Base-by-base conservation (phyloP, 1,140 invertebrate genomes). In the Camponotus floridanus region DNA sequence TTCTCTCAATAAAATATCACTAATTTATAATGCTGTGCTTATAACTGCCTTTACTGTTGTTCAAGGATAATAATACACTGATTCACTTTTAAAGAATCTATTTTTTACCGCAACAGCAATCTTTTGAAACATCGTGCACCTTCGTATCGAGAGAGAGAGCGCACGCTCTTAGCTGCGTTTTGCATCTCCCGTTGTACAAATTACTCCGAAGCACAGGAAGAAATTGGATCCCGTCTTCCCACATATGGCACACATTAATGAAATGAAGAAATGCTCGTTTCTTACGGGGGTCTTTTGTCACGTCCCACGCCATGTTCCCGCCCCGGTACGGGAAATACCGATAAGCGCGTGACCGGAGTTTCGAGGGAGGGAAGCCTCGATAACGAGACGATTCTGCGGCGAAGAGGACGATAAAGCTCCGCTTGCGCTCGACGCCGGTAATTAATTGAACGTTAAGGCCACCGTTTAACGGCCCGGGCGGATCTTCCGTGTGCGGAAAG, bases 321-420 rank as follows among this genome's bases (percentile, higher is more conserved):
- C 48, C 42, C 67, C 18, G 33, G 33, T 65, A 45, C 62, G n/a
- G 55, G 36, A 81, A 81, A 81, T 74, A 36, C 68, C 79, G 39
- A 83, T 74, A 74, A 83, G 68, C 33, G 79, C 79, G 79, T 83
- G 79, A 83, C 68, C 79, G 55, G 79, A 42, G 55, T 83, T 62
- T 74, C n/a, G 57, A 83, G 55, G 4, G 79, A 55, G 26, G 39
- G 79, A 81, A 73, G 55, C 68, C 26, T 48, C 79, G 79, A 83
- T 83, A 83, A 83, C 79, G 68, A 83, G 68, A 70, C 79, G 79
- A 83, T 83, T 74, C 57, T 21, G 68, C 79, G 79, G 68, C 68
- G 45, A 74, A 74, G 68, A 73, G 68, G 68, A 74, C 68, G 68
- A 83, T 83, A 73, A 83, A 83, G 79, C 79, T 84, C 62, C 81